Evolutionary conservation across 92 coral and sea anemone genomes (phyloP).

Genomic region (Epizoanthus illoricatus): DNA sequence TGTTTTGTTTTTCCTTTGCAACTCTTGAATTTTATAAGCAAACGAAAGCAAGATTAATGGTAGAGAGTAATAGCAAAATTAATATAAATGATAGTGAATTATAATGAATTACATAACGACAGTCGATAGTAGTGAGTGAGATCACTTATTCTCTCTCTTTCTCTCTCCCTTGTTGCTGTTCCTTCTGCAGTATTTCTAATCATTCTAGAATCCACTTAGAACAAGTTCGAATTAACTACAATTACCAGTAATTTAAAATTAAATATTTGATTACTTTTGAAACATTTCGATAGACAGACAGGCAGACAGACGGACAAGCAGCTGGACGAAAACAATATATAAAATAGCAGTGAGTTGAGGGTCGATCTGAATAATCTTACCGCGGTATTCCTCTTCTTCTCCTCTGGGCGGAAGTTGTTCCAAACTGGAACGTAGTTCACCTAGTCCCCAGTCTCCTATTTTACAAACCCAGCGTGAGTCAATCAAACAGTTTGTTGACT

Average conservation of each 20-base stretch:
- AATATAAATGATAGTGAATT: background rate
- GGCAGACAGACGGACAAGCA: too few relatives aligned
- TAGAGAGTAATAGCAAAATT: too few relatives aligned
- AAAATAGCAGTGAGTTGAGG: too few relatives aligned
- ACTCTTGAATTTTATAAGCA: background rate
- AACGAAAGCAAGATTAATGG: background rate
- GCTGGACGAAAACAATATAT: too few relatives aligned
- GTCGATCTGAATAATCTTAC: slow-evolving; percentile 45
- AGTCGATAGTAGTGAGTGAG: too few relatives aligned
- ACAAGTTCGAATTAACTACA: too few relatives aligned
- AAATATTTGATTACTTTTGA: too few relatives aligned
- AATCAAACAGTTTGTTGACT: slow-evolving; percentile 90
- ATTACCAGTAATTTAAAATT: too few relatives aligned
- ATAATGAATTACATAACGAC: too few relatives aligned
- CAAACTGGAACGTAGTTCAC: slow-evolving; percentile 77
- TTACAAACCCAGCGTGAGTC: slow-evolving; percentile 97
- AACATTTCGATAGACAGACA: too few relatives aligned
- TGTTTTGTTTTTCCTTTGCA: background rate
- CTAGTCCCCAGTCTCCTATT: slow-evolving; percentile 91
- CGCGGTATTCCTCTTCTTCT: slow-evolving; percentile 66
- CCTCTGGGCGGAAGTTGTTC: slow-evolving; percentile 65
- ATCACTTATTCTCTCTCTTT: background rate
- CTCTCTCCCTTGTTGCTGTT: background rate
- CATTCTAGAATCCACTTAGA: too few relatives aligned
- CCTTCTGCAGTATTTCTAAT: background rate